Base-by-base conservation (phyloP, 2,797 vertebrate species). In the Danio jaintianensis region DNA sequence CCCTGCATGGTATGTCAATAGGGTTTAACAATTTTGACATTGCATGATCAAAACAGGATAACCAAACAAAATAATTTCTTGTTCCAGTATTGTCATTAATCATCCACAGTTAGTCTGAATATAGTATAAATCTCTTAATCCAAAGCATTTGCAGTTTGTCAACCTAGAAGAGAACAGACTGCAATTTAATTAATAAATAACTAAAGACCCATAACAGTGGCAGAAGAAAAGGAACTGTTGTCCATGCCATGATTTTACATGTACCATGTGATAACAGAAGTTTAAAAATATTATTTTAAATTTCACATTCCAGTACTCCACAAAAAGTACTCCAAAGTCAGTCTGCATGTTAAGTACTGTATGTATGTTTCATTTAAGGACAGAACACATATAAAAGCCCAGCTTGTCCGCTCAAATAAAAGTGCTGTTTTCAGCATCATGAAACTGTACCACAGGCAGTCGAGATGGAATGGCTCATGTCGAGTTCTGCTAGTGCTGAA, bases 391-490 rank as follows among this genome's bases (percentile, higher is more conserved):
- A 11, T 61, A 42, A 66, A 82, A 58, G 36, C 40, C 22, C 9
- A 15, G 69, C 11, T 55, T 6, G 29, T 15, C 85, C 68, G 18
- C 84, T 75, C 48, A 83, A 85, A 81, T 87, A 85, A 85, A 91
- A 89, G 86, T 68, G 73, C 81, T 84, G 81, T 85, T 64, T 89
- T 87, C 84, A 83, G 86, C 67, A 78, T 89, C 71, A 89, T 80
- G 73, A 79, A 90, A 82, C 43, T 66, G 84, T 87, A 78, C 87
- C 89, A 86, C 87, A 88, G 87, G 86, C 71, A 85, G 86, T 64
- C 56, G 75, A 88, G 88, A 80, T 74, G 85, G 85, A 90, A 91
- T 88, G 88, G 89, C 89, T 90, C 81, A 88, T 90, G 87, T 83
- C 61, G 69, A 91, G 87, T 29, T 45, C 52, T 86, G 81, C 45